Conservation (phyloP, 2,113 vertebrate genomes). For the Tragelaphus imberbis region DNA sequence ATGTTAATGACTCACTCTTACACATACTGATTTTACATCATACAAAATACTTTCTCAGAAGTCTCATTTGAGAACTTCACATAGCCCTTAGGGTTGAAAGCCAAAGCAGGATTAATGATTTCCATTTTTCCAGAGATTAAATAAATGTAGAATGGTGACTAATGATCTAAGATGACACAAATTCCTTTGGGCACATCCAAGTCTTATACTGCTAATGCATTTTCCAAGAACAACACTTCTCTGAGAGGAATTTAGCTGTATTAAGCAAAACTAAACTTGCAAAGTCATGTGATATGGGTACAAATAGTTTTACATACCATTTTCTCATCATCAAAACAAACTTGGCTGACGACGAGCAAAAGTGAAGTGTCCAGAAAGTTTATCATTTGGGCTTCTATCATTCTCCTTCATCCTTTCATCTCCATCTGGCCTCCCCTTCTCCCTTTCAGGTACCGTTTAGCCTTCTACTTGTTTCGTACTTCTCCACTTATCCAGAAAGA, state of each 20-base stretch:
- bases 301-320: neutral
- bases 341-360: neutral
- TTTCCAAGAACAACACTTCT: neutral
- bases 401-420: neutral
- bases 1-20: neutral
- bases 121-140: neutral
- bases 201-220: neutral
- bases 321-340: neutral
- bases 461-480: neutral
- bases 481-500: neutral
- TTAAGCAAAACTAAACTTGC: neutral
- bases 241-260: neutral
- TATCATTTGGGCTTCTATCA: neutral
- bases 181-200: neutral
- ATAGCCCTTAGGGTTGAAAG: neutral
- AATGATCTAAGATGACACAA: neutral
- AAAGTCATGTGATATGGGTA: neutral
- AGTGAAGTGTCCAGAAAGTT: neutral
- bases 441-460: neutral
- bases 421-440: neutral
- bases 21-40: neutral
- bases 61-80: neutral
- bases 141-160: neutral
- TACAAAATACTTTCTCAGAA: neutral
- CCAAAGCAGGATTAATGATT: neutral